These are phyloP conservation scores for Hippasteria phrygiana DNA, from an alignment of 53 echinoderm and acorn worm species.

Conservation along the genomic window DNA sequence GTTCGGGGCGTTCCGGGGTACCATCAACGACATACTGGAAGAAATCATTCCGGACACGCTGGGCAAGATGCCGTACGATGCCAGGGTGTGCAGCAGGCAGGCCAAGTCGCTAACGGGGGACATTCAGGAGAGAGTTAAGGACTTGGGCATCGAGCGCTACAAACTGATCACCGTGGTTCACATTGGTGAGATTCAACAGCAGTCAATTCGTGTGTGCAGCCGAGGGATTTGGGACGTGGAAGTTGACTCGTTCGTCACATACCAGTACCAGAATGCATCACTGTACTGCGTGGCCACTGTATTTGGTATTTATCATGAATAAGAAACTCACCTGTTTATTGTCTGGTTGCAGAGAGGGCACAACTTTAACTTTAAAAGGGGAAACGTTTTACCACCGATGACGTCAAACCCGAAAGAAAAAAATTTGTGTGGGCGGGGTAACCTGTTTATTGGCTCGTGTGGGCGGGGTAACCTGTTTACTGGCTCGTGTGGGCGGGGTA, in stretches of 20 bases:
- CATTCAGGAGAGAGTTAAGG: conserved; percentile 79
- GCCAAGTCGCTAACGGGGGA: conserved; percentile 70
- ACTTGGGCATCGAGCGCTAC: conserved; percentile 73
- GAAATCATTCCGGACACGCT: conserved; percentile 61
- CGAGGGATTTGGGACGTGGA: conserved; percentile 77
- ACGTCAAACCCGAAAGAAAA: no score
- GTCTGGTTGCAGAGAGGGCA: no score
- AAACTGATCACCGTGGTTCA: conserved; percentile 79
- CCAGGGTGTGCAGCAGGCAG: conserved; percentile 64
- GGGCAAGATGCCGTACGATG: conserved; percentile 65
- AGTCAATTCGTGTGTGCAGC: conserved; percentile 70
- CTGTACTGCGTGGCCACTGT: conserved; percentile 86
- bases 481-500: no score
- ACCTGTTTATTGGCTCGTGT: no score
- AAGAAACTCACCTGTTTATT: neutral
- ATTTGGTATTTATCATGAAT: conserved; percentile 86
- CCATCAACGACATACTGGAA: conserved; percentile 68
- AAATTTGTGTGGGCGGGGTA: no score
- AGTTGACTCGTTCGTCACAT: conserved; percentile 73
- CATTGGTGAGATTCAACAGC: conserved; percentile 75
- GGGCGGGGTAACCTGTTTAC: no score
- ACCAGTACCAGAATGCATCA: conserved; percentile 74
- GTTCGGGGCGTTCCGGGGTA: conserved; percentile 60
- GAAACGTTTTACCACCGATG: no score
- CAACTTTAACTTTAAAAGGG: neutral